Evolutionary conservation across 2,797 vertebrate species (phyloP).

Genomic region (Silurus lanzhouensis): DNA sequence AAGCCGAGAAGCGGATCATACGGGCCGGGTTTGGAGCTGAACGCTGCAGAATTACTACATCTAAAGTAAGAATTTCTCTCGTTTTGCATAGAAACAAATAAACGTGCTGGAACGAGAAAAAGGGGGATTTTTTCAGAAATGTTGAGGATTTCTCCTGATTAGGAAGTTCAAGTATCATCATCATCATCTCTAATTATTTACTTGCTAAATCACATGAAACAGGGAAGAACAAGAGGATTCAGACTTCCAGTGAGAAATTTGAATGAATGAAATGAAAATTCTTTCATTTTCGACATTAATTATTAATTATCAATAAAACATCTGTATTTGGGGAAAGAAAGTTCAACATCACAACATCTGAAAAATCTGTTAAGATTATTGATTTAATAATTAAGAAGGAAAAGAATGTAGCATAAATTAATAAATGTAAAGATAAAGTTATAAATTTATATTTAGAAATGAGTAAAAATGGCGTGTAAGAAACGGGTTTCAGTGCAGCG

Average conservation of each 20-base stretch:
- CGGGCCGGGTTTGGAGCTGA: background rate
- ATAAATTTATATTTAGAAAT: background rate
- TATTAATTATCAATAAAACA: no score
- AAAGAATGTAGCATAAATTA: no score
- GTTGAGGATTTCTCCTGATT: background rate
- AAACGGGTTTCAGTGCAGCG: background rate
- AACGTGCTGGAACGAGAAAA: background rate
- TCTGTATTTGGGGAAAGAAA: no score
- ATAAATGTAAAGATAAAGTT: no score
- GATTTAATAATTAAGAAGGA: background rate
- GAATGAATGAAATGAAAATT: no score
- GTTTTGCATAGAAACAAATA: conserved; percentile 5
- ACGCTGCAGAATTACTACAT: background rate
- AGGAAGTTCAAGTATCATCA: background rate
- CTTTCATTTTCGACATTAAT: no score
- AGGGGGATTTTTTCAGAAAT: background rate
- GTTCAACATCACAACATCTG: no score
- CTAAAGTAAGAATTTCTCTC: background rate
- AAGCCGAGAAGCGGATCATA: background rate
- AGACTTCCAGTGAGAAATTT: background rate
- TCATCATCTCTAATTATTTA: background rate
- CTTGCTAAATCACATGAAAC: background rate
- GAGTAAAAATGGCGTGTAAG: background rate
- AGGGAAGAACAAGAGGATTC: background rate
- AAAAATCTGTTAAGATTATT: background rate